These are phyloP conservation scores for Archips crataeganus DNA, from an alignment of 2,888 invertebrate species.

Conservation along the genomic window DNA sequence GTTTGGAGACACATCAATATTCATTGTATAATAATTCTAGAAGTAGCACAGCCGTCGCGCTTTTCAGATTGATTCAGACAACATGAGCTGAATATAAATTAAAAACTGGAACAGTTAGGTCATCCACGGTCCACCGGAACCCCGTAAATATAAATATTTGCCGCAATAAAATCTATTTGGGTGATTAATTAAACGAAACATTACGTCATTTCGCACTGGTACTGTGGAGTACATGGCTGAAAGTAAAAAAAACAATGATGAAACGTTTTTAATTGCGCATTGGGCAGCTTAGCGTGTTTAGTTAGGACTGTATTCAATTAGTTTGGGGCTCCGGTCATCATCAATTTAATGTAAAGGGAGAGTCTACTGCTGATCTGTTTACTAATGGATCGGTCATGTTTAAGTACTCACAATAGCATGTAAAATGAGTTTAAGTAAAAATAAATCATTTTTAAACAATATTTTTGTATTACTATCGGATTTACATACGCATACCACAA, in stretches of 20 bases:
- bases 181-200: slow-evolving; percentile 72
- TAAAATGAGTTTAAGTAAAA: background rate
- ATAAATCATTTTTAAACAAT: too few relatives aligned
- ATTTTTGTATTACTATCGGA: too few relatives aligned
- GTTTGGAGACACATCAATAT: background rate
- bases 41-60: background rate
- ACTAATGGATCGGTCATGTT: slow-evolving; percentile 9
- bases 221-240: slow-evolving; percentile 43
- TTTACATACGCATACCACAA: too few relatives aligned
- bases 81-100: slow-evolving; percentile 44
- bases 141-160: slow-evolving; percentile 75
- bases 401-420: background rate
- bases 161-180: slow-evolving; percentile 77
- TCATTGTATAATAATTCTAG: background rate
- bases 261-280: slow-evolving; percentile 51
- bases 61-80: slow-evolving; percentile 32
- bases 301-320: slow-evolving; percentile 51
- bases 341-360: slow-evolving; percentile 25
- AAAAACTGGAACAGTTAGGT: slow-evolving; percentile 58
- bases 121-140: slow-evolving; percentile 50
- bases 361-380: slow-evolving; percentile 9
- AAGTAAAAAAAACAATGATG: slow-evolving; percentile 47
- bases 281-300: slow-evolving; percentile 52
- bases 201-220: slow-evolving; percentile 60
- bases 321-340: slow-evolving; percentile 31